Evolutionary conservation across 2,113 vertebrate genomes (phyloP), one percentile per base, ranked within the genome.

Genomic region (Protobothrops flavoviridis): DNA sequence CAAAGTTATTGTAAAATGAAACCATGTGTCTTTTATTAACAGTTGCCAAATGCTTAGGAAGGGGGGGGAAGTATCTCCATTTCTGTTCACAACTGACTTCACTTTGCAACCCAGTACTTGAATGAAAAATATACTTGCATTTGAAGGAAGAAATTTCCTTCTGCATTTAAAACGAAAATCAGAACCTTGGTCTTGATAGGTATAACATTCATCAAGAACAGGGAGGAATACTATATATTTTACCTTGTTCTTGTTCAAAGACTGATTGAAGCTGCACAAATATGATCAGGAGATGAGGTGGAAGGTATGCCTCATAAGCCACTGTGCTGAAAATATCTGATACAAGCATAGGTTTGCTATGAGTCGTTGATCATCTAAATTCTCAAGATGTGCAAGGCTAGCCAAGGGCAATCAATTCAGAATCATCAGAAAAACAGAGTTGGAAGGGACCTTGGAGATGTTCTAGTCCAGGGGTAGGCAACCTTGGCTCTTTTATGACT

Each of bases 1-100:
- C 11, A 2, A 52, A 43, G 29, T 48, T 69, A 15, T 13, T 2
- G 91, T 87, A 1, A 4, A 17, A 55, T 39, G 0, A 2, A 15
- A 89, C 29, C 39, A 56, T 87, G 74, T 89, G 87, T 56, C 91
- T 92, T 11, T 0, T 0, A 29, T 85, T 11, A 48, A 9, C 90
- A 26, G 3, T 74, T 87, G 55, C 81, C 87, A 61, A 86, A 90
- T 52, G 39, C 74, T 87, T 7, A 8, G 64, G 33, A 53, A 20
- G 45, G 13, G 20, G n/a, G 3, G 11, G 12, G n/a, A 24, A 20
- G 2, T 20, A 61, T 39, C 55, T 33, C 15, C 5, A 39, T 61
- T 93, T 23, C 45, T 50, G 45, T 90, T 93, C 53, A 8, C 12
- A 59, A n/a, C 8, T 24, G 53, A 11, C 45, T 85, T 26, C 17